These are phyloP conservation scores for Nothobranchius furzeri DNA, from an alignment of 2,113 vertebrate genomes.

Conservation along the genomic window DNA sequence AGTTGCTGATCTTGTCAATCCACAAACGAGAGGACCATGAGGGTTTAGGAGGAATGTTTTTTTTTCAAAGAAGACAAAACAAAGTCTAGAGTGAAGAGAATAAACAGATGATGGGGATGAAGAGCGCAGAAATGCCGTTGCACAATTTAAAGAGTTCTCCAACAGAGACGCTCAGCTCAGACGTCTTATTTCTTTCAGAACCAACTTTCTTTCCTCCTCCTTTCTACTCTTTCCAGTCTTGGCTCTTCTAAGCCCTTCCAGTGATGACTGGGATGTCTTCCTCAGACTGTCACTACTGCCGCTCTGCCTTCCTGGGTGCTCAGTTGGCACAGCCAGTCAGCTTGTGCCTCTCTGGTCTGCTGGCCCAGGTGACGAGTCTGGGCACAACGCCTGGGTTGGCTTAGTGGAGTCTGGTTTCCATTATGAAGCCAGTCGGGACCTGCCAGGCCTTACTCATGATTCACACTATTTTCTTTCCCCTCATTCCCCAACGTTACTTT, in stretches of 20 bases:
- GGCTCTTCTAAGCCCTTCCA: slow-evolving; percentile 42
- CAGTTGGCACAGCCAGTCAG: slow-evolving; percentile 51
- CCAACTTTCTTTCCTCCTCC: slow-evolving; percentile 25
- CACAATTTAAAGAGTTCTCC: slow-evolving; percentile 10
- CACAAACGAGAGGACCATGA: no score
- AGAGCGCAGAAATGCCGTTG: background rate
- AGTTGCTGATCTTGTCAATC: no score
- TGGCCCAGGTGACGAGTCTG: slow-evolving; percentile 61
- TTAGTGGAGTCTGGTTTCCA: slow-evolving; percentile 53
- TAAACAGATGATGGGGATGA: background rate
- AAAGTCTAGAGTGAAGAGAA: background rate
- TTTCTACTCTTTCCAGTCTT: slow-evolving; percentile 16
- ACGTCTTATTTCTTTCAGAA: slow-evolving; percentile 34
- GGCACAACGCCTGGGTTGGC: slow-evolving; percentile 56
- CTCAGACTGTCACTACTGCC: slow-evolving; percentile 44
- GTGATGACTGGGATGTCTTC: slow-evolving; percentile 53
- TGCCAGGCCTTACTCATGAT: slow-evolving; percentile 60
- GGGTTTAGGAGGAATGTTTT: background rate
- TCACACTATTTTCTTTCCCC: slow-evolving; percentile 56
- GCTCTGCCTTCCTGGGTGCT: slow-evolving; percentile 43
- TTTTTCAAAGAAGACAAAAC: background rate
- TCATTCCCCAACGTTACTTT: slow-evolving; percentile 59
- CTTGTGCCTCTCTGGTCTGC: slow-evolving; percentile 49
- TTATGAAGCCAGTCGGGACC: slow-evolving; percentile 40
- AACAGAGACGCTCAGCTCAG: slow-evolving; percentile 3